A percentile compares a stretch with the other conserved stretches of the same genome.
Evolutionary conservation across 2,797 vertebrate genomes (phyloP).

Genomic region (Ficedula albicollis): DNA sequence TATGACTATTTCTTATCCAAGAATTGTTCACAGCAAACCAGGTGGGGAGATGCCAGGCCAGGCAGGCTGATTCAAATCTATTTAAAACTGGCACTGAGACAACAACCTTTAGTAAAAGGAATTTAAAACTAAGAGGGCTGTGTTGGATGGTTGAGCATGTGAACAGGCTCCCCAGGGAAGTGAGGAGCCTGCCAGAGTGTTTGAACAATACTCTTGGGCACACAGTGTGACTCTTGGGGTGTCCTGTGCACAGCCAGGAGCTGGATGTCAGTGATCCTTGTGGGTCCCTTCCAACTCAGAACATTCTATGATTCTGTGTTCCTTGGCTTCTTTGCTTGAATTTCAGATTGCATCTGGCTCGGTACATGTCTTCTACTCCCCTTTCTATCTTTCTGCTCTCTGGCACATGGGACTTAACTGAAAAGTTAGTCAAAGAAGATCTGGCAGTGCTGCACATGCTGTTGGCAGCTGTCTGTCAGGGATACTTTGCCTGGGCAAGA

Average conservation of each 20-base stretch:
- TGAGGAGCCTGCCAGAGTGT: not conserved
- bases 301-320: not conserved
- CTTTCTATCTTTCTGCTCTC: not conserved
- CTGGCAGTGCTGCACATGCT: not conserved
- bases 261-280: not conserved
- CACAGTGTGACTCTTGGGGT: not conserved
- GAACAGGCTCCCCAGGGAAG: not conserved
- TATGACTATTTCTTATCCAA: not conserved
- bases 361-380: not conserved
- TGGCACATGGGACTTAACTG: not conserved
- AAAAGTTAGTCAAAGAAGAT: not conserved
- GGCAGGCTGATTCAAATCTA: not conserved
- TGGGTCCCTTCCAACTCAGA: not conserved
- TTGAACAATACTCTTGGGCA: not conserved
- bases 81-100: conserved; percentile 1
- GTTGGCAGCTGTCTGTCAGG: not conserved
- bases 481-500: not conserved
- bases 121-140: not conserved
- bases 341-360: not conserved
- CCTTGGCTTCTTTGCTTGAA: not conserved
- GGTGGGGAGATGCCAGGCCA: not conserved
- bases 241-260: not conserved
- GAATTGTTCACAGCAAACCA: conserved; percentile 1
- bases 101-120: not conserved
- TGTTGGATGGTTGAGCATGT: not conserved